phyloP scores from a whole-genome alignment of 2,797 vertebrate species.

The Artibeus lituratus region DNA sequence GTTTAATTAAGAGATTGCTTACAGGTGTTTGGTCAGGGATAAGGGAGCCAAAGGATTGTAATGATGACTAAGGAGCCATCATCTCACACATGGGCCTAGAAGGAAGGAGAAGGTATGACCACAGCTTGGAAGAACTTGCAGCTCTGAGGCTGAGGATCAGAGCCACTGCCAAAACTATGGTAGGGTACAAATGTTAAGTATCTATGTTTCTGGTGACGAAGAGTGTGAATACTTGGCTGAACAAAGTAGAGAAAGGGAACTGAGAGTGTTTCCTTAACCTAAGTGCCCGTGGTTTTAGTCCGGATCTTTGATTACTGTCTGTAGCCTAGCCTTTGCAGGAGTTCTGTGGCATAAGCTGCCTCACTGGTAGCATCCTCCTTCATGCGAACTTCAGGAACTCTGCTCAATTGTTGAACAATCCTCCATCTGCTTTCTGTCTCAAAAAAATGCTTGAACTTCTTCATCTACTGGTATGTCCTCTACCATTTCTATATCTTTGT shows the following conservation, averaged over 20 bases:
- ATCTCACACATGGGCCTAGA: background rate
- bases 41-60: background rate
- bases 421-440: background rate
- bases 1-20: background rate
- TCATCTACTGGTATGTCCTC: background rate
- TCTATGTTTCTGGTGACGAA: background rate
- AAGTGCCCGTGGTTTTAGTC: background rate
- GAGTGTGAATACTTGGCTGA: no score
- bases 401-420: background rate
- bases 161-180: background rate
- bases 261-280: background rate
- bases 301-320: background rate
- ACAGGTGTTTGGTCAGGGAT: background rate
- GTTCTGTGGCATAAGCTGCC: background rate
- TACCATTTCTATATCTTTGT: background rate
- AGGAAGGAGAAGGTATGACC: background rate
- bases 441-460: background rate
- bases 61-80: background rate
- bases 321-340: background rate
- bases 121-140: background rate
- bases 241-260: background rate
- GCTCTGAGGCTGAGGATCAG: background rate
- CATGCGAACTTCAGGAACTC: background rate
- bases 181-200: background rate
- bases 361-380: background rate